Evolutionary conservation across 2,797 vertebrate species (phyloP).

Genomic region (Mus spretus): DNA sequence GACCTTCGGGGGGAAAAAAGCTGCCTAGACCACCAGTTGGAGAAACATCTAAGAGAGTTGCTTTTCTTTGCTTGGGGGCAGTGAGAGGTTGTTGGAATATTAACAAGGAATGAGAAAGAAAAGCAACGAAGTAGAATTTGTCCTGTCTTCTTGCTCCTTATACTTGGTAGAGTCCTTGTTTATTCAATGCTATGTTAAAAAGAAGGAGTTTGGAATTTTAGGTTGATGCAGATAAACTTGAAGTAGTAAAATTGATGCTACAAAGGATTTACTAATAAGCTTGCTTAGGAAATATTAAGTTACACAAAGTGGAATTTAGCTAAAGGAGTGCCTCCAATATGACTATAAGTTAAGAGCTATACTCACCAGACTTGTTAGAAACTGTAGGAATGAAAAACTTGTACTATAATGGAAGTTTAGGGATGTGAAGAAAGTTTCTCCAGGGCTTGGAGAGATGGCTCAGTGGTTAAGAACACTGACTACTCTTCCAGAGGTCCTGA

Average conservation of each 20-base stretch:
- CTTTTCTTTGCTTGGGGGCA: neutral
- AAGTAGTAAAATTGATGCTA: neutral
- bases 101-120: neutral
- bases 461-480: neutral
- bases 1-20: neutral
- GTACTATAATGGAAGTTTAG: neutral
- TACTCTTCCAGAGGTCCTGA: neutral
- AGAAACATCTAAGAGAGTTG: neutral
- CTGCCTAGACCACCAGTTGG: neutral
- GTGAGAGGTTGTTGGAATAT: neutral
- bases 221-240: neutral
- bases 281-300: neutral
- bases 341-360: neutral
- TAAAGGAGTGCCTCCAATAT: neutral
- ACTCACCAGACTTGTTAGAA: neutral
- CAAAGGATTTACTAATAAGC: neutral
- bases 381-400: neutral
- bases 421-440: neutral
- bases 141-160: neutral
- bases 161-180: neutral
- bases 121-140: neutral
- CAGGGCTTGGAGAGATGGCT: neutral
- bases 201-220: neutral
- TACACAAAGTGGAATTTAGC: neutral
- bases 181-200: neutral